Evolutionary conservation across 2,113 vertebrate genomes (phyloP), one percentile per base, ranked within the genome.

Genomic region (Tachuris rubrigastra): DNA sequence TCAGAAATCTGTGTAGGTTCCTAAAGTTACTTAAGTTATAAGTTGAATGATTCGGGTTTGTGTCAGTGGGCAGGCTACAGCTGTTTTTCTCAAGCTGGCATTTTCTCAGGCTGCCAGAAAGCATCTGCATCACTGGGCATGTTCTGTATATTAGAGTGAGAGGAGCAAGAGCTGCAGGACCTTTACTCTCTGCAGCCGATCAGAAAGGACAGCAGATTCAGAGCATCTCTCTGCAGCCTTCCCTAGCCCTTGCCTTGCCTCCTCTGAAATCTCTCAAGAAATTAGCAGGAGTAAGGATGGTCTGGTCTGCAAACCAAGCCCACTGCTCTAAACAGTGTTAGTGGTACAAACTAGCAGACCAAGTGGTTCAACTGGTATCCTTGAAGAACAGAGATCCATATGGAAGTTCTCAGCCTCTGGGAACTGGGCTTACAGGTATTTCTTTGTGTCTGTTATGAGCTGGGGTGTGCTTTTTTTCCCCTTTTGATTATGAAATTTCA

Each of bases 141-240:
- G 63, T 85, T 93, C 73, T 67, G 39, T 75, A 86, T 85, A 90
- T 90, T 96, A 78, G 93, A 92, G 66, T 4, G 5, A 95, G 92
- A 81, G 94, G 35, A 96, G 96, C 96, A 97, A 94, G 98, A 96
- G 92, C 95, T 94, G 81, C 85, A 97, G 97, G 96, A 97, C 97
- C 96, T 98, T 83, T 60, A 49, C 39, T 89, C 68, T 94, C 90
- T 88, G 87, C 96, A 95, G 91, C 96, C 12, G 31, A 66, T 95
- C 75, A 95, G 82, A 60, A 97, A 93, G 87, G 62, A 96, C 87
- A 96, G 95, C 77, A 96, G 87, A 80, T 96, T 95, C 90, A 63
- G 52, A 95, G 86, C 65, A 8, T 56, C 85, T 92, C 47, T 75
- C 92, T 92, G 59, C 93, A 91, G 78, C 94, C 50, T 88, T 8